Percentiles rank a stretch among this genome's conserved stretches.
These are phyloP conservation scores for Eilema griseolum DNA, from an alignment of 2,888 invertebrate species.

Conservation along the genomic window DNA sequence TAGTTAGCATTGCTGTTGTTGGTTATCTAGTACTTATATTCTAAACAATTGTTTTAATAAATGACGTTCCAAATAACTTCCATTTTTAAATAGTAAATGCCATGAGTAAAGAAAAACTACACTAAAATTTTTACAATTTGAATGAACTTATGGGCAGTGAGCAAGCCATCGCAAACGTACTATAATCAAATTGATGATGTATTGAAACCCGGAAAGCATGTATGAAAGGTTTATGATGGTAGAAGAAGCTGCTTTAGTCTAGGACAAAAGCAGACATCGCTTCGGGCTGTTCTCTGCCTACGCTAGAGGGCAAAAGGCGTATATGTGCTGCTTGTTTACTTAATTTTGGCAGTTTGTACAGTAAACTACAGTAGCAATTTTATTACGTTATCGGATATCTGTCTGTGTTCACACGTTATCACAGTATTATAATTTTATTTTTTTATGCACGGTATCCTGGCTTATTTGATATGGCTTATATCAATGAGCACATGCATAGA, in stretches of 20 bases:
- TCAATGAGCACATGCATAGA: neutral
- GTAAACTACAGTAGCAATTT: neutral
- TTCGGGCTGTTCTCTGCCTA: neutral
- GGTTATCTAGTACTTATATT: slow-evolving; percentile 3
- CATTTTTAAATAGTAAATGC: neutral
- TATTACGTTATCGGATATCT: slow-evolving; percentile 4
- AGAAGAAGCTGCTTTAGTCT: too few relatives aligned
- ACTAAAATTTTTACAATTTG: neutral
- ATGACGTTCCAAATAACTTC: neutral
- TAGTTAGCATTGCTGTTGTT: slow-evolving; percentile 8
- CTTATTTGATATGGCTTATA: slow-evolving; percentile 1
- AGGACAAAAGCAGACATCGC: too few relatives aligned
- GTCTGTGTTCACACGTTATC: neutral
- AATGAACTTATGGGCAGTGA: neutral
- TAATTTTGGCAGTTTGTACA: neutral
- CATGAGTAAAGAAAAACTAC: too few relatives aligned
- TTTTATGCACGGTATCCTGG: neutral
- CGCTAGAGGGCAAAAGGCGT: neutral
- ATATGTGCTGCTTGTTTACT: neutral
- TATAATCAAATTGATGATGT: neutral
- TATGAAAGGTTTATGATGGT: too few relatives aligned
- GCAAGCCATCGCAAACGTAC: neutral
- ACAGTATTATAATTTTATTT: neutral
- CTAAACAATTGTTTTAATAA: neutral
- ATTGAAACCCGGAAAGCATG: neutral